phyloP scores from a whole-genome alignment of 2,797 vertebrate genomes.

The Scarus forsteni region DNA sequence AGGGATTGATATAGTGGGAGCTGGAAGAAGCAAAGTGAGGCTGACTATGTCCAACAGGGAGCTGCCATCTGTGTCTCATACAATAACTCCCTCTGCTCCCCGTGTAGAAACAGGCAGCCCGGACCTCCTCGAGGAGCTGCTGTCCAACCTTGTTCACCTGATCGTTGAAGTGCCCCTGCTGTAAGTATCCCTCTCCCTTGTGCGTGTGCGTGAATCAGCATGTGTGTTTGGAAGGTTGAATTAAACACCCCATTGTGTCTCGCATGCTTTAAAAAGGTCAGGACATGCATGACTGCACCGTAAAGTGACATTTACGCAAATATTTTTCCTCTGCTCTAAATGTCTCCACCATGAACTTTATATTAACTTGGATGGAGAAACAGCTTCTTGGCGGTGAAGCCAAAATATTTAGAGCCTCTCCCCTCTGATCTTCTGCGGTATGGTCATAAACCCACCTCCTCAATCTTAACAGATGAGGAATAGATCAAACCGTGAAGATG shows the following conservation, averaged over 20 bases:
- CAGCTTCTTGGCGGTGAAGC: too few relatives aligned
- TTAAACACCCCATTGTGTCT: conserved; percentile 26
- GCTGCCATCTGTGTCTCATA: conserved; percentile 31
- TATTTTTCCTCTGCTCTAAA: too few relatives aligned
- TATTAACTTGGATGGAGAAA: too few relatives aligned
- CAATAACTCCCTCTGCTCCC: conserved; percentile 49
- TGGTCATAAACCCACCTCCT: too few relatives aligned
- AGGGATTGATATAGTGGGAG: conserved; percentile 16
- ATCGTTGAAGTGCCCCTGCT: conserved; percentile 95
- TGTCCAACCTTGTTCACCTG: conserved; percentile 95
- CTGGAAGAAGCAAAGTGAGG: conserved; percentile 20
- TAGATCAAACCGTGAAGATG: too few relatives aligned
- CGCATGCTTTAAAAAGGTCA: conserved; percentile 29
- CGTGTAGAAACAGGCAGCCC: conserved; percentile 85
- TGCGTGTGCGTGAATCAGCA: not conserved
- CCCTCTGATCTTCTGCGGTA: too few relatives aligned
- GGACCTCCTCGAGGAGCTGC: conserved; percentile 94
- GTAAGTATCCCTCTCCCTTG: conserved; percentile 85
- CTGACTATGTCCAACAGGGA: conserved; percentile 28
- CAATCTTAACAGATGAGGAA: too few relatives aligned
- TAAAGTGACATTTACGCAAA: conserved; percentile 18
- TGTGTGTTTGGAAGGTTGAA: conserved; percentile 4
- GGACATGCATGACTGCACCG: not conserved
- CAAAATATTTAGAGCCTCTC: too few relatives aligned
- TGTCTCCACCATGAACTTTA: too few relatives aligned